These are phyloP conservation scores for Eupithecia tripunctaria DNA, from an alignment of 2,888 invertebrate genomes.

Conservation along the genomic window DNA sequence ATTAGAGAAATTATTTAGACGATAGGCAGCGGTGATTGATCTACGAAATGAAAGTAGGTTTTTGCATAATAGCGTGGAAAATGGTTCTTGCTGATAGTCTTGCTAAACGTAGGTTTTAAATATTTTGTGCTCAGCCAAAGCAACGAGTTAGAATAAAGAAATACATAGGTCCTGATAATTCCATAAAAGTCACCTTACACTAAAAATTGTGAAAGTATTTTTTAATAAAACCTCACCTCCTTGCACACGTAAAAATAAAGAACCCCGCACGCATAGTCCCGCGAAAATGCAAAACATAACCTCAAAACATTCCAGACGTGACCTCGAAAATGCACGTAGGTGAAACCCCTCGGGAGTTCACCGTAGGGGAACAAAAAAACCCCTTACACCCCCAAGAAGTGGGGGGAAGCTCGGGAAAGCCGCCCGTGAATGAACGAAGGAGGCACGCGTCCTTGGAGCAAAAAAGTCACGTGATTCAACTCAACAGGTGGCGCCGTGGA, in stretches of 20 bases:
- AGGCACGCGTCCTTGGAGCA: constrained; percentile 83
- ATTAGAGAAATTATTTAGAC: constrained; percentile 43
- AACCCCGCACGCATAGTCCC: constrained; percentile 36
- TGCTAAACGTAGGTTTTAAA: neutral
- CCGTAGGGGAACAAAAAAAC: constrained; percentile 82
- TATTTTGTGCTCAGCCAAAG: neutral
- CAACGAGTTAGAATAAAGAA: neutral
- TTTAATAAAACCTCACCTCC: neutral
- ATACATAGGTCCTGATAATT: neutral
- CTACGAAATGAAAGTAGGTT: constrained; percentile 40
- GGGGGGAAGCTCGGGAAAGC: constrained; percentile 56
- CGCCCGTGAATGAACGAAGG: constrained; percentile 84
- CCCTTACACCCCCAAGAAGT: constrained; percentile 78
- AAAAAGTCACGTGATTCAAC: constrained; percentile 83
- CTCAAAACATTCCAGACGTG: constrained; percentile 79
- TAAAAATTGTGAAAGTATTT: neutral
- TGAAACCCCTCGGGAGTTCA: constrained; percentile 82
- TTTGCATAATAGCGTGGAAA: constrained; percentile 17
- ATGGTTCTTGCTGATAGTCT: neutral
- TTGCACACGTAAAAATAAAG: constrained; percentile 23
- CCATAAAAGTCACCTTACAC: neutral
- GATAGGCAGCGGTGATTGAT: constrained; percentile 43
- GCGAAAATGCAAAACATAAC: constrained; percentile 73
- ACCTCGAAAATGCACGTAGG: constrained; percentile 83
- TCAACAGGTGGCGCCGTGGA: constrained; percentile 82